Base-by-base conservation (phyloP, 23 tunicate species). In the Styela plicata region DNA sequence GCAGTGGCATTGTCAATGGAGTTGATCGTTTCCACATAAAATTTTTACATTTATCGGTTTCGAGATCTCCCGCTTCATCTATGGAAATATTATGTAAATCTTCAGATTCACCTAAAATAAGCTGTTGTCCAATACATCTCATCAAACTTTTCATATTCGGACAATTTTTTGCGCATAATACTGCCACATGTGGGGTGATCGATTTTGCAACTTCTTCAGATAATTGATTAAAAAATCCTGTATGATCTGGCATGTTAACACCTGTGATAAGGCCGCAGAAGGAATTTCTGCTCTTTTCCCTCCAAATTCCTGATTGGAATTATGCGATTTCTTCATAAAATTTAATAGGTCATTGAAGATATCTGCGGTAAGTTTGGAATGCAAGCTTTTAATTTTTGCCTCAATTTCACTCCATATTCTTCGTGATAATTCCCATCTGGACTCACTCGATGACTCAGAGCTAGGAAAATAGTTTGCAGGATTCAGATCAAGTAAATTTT, bases 161-260 rank as follows among this genome's bases (percentile, higher is more conserved):
- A 69, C 96, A 85, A 29, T 84, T 31, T 66, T 77, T 85, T 23
- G 96, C 73, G 52, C 82, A 73, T 28, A 90, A 69, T 44, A 75
- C 76, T 0, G 71, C 96, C 1, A 90, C 84, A 62, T 75, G 75
- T 2, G 85, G 86, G 1, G 90, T 73, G 16, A 82, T 27, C 20
- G 52, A 20, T 20, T 82, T 53, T 33, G 76, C 33, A 2, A 85
- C 64, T 71, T 74, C 74, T 13, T 73, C 34, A 24, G 79, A 70
- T 57, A 90, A 53, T 31, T 80, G 63, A 10, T 34, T 30, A 78
- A 90, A 85, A 78, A 85, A 36, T 52, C 69, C 86, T 30, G 74
- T 77, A 80, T 90, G 96, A 61, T 85, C 96, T 1, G 96, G 85
- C 96, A 90, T 90, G 19, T 90, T 90, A 23, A 90, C 89, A 64